Conservation (phyloP, 2,888 invertebrate species). For the Heliothis peltigera region DNA sequence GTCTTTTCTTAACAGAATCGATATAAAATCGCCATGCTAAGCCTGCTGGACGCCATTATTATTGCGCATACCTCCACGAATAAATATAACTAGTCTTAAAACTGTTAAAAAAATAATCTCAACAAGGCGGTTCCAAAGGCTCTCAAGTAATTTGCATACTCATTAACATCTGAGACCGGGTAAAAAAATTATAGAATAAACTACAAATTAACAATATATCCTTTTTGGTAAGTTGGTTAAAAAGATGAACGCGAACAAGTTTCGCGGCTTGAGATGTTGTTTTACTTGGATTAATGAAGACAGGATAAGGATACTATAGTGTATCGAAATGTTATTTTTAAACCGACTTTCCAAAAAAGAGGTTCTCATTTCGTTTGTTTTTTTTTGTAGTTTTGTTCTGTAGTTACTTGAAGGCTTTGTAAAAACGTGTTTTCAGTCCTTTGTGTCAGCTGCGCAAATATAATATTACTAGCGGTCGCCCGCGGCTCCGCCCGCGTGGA, state of each 20-base stretch:
- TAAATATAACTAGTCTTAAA: constrained; percentile 11
- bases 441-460: too few relatives aligned
- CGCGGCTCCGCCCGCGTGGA: too few relatives aligned
- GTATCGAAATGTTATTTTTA: neutral
- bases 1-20: too few relatives aligned
- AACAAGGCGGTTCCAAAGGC: constrained; percentile 17
- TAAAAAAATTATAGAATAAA: constrained; percentile 41
- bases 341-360: neutral
- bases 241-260: constrained; percentile 28
- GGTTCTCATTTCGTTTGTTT: neutral
- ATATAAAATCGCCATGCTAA: too few relatives aligned
- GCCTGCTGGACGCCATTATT: too few relatives aligned
- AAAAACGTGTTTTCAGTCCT: too few relatives aligned
- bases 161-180: neutral
- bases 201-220: constrained; percentile 48
- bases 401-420: too few relatives aligned
- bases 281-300: constrained; percentile 13
- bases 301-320: constrained; percentile 18
- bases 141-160: constrained; percentile 23
- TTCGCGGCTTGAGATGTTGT: constrained; percentile 15
- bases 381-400: too few relatives aligned
- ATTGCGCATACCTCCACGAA: neutral
- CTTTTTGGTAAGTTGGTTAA: constrained; percentile 34
- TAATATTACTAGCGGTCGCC: too few relatives aligned
- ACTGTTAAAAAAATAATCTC: too few relatives aligned